phyloP scores from a whole-genome alignment of 1,140 invertebrate species.

The Pseudomyrmex sp. region DNA sequence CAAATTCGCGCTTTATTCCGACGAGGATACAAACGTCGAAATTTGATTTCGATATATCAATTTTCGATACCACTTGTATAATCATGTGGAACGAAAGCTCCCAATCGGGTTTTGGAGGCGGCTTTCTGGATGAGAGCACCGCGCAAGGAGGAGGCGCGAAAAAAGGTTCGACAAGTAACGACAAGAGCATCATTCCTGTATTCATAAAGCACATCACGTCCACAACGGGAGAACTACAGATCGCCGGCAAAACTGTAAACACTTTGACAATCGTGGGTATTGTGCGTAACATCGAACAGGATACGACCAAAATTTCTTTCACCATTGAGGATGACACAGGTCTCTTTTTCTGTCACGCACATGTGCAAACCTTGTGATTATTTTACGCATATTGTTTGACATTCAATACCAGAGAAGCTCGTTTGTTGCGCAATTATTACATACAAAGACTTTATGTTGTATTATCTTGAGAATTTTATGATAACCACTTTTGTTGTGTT shows the following conservation, averaged over 20 bases:
- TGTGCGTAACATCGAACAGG: constrained; percentile 74
- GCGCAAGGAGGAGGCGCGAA: constrained; percentile 5
- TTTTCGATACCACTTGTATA: neutral
- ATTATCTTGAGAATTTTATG: too few species aligned
- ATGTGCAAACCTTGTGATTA: neutral
- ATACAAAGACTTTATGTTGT: too few species aligned
- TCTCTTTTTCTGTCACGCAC: constrained; percentile 42
- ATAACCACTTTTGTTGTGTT: neutral
- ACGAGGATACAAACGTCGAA: too few species aligned
- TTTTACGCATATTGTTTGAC: neutral
- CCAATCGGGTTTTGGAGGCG: constrained; percentile 60
- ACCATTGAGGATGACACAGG: constrained; percentile 81
- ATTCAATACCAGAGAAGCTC: too few species aligned
- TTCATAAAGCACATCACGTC: constrained; percentile 76
- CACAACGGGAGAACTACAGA: constrained; percentile 66
- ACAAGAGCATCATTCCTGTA: constrained; percentile 72
- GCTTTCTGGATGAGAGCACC: constrained; percentile 74
- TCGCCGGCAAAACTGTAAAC: constrained; percentile 71
- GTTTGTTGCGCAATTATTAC: too few species aligned
- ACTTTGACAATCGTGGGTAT: constrained; percentile 76
- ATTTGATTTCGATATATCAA: neutral
- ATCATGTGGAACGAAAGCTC: constrained; percentile 74
- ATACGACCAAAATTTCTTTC: constrained; percentile 79
- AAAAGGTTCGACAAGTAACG: constrained; percentile 66
- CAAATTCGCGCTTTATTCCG: too few species aligned